Conservation (phyloP, 2,888 invertebrate genomes). For the Noctuana brunneofusca region DNA sequence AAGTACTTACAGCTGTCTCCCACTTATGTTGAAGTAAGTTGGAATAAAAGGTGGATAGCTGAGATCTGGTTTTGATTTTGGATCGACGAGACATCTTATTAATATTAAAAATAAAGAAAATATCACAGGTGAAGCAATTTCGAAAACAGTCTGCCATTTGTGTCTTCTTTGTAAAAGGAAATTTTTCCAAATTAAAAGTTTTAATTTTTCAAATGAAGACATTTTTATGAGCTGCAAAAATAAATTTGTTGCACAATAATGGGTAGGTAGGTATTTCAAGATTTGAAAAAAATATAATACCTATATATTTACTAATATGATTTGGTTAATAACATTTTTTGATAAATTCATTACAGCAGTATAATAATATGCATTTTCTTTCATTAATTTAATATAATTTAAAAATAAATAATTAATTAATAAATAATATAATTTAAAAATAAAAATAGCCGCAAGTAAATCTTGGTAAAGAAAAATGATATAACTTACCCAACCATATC, state of each 20-base stretch:
- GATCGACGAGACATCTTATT: slow-evolving; percentile 87
- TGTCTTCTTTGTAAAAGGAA: slow-evolving; percentile 89
- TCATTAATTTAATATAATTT: background rate
- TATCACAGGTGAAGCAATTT: slow-evolving; percentile 87
- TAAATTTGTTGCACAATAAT: background rate
- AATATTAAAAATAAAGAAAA: slow-evolving; percentile 88
- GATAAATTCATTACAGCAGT: background rate
- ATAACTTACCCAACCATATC: slow-evolving; percentile 6
- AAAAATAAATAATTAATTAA: too few species aligned
- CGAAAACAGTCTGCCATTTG: slow-evolving; percentile 87
- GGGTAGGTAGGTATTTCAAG: background rate
- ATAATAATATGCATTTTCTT: background rate
- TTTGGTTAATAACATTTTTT: too few species aligned
- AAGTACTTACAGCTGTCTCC: slow-evolving; percentile 65
- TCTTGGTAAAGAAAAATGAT: background rate
- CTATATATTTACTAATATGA: too few species aligned
- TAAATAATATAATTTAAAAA: background rate
- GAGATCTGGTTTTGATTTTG: slow-evolving; percentile 73
- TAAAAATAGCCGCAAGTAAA: background rate
- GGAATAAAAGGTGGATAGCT: slow-evolving; percentile 66
- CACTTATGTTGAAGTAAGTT: slow-evolving; percentile 71
- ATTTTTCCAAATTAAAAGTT: slow-evolving; percentile 92
- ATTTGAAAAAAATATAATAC: background rate
- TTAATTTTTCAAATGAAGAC: slow-evolving; percentile 83
- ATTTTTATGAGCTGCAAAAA: slow-evolving; percentile 48